Evolutionary conservation across 2,113 vertebrate species (phyloP).

Genomic region (Polyodon spathula): DNA sequence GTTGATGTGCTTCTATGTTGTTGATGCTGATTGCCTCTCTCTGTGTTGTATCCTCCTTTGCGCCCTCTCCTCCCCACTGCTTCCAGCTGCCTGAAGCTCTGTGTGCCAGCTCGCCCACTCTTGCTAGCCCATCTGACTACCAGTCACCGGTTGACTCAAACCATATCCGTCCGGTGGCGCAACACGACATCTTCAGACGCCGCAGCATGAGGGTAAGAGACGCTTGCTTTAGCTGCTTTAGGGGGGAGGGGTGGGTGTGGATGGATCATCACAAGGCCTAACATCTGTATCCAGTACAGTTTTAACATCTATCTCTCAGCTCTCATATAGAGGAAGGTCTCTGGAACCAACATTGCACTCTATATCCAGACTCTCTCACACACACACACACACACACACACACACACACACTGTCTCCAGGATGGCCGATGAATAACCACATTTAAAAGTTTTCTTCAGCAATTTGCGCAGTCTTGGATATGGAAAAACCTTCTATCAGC

Average conservation of each 20-base stretch:
- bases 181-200: constrained; percentile 61
- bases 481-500: too few relatives aligned
- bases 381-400: too few relatives aligned
- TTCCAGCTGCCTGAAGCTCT: constrained; percentile 73
- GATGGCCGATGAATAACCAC: too few relatives aligned
- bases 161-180: constrained; percentile 56
- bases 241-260: neutral
- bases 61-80: constrained; percentile 31
- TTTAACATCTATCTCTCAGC: too few relatives aligned
- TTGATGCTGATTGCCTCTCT: neutral
- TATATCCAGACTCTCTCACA: too few relatives aligned
- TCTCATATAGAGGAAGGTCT: too few relatives aligned
- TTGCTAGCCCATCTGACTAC: constrained; percentile 77
- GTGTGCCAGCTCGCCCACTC: constrained; percentile 86
- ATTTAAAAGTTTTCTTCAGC: too few relatives aligned
- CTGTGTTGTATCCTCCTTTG: constrained; percentile 10
- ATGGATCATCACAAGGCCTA: too few relatives aligned
- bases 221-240: constrained; percentile 24
- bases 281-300: too few relatives aligned
- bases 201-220: constrained; percentile 85
- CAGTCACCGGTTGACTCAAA: constrained; percentile 69
- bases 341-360: too few relatives aligned
- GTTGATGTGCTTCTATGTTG: neutral
- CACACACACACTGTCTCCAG: too few relatives aligned
- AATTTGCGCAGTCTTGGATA: too few relatives aligned